Percentiles rank a stretch among this genome's conserved stretches.
phyloP scores from a whole-genome alignment of 2,888 invertebrate genomes.

The Cerastoderma edule region DNA sequence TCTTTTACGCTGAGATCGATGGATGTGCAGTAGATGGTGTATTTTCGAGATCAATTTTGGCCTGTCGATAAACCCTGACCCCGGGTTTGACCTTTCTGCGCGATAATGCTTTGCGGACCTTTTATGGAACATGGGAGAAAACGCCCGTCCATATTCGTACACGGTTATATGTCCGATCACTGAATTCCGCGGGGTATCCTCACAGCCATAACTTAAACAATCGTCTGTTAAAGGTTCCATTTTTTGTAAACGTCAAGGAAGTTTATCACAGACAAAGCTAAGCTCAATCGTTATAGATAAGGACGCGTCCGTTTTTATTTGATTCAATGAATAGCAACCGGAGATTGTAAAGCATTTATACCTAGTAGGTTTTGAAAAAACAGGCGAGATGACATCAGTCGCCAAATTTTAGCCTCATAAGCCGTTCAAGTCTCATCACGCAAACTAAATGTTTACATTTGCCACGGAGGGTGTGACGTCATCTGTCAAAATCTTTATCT shows the following conservation, averaged over 20 bases:
- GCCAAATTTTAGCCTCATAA: constrained; percentile 1
- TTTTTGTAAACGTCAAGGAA: neutral
- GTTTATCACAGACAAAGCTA: too few relatives aligned
- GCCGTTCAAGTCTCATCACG: constrained; percentile 39
- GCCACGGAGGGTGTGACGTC: constrained; percentile 33
- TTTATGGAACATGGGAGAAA: constrained; percentile 32
- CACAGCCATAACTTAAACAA: neutral
- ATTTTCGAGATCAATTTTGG: constrained; percentile 57
- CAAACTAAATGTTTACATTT: constrained; percentile 23
- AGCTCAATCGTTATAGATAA: too few relatives aligned
- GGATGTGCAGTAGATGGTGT: constrained; percentile 47
- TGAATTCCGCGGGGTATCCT: constrained; percentile 7
- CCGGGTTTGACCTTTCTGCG: constrained; percentile 19
- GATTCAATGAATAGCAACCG: too few relatives aligned
- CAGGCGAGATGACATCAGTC: constrained; percentile 12
- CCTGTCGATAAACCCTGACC: constrained; percentile 37
- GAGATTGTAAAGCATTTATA: too few relatives aligned
- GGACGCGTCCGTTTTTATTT: too few relatives aligned
- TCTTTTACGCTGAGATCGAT: constrained; percentile 33
- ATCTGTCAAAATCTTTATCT: constrained; percentile 33
- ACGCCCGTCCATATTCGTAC: constrained; percentile 51
- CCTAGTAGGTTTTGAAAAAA: too few relatives aligned
- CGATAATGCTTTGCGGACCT: neutral
- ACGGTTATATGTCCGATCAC: constrained; percentile 43
- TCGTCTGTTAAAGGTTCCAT: neutral